These are phyloP conservation scores for Lapara coniferarum DNA, from an alignment of 2,888 invertebrate genomes.

Conservation along the genomic window DNA sequence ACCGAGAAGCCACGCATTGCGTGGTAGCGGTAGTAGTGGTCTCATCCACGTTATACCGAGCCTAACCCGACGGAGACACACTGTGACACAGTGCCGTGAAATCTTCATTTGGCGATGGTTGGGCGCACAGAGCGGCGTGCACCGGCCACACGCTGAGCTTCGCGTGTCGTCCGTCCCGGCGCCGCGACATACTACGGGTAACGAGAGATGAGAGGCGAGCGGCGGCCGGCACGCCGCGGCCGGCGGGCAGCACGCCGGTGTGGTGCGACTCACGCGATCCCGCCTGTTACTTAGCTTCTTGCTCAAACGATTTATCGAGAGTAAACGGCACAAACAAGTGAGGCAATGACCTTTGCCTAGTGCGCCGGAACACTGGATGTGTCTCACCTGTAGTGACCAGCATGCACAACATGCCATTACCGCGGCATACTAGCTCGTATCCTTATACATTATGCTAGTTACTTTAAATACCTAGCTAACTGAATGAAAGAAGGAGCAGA, in stretches of 20 bases:
- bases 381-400: not conserved
- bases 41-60: conserved; percentile 48
- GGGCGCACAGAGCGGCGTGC: conserved; percentile 20
- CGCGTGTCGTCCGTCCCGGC: not conserved
- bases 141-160: no score
- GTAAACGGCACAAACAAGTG: conserved; percentile 9
- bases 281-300: not conserved
- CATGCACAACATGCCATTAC: not conserved
- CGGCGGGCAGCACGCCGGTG: not conserved
- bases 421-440: no score
- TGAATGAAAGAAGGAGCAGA: no score
- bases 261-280: not conserved
- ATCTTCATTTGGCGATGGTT: conserved; percentile 51
- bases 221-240: not conserved
- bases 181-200: not conserved
- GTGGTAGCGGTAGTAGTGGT: not conserved
- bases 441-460: no score
- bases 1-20: not conserved
- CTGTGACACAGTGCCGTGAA: conserved; percentile 52
- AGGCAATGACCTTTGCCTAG: conserved; percentile 9
- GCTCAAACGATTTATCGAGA: conserved; percentile 20
- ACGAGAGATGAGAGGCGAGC: not conserved
- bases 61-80: conserved; percentile 39
- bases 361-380: conserved; percentile 5
- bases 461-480: no score